Evolutionary conservation across 2,888 invertebrate genomes (phyloP).

Genomic region (Drosophila setosimentum): DNA sequence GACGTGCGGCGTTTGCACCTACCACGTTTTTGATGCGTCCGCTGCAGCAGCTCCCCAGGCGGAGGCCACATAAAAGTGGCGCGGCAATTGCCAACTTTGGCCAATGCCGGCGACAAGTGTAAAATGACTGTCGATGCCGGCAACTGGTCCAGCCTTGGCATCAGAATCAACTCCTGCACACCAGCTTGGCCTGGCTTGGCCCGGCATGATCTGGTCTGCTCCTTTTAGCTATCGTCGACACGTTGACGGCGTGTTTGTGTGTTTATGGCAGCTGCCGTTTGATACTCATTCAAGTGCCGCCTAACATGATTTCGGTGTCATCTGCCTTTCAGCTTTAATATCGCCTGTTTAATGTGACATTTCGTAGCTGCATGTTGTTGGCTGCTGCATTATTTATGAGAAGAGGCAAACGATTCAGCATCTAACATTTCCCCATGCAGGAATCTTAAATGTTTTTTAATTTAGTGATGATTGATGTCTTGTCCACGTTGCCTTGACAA

Average conservation of each 20-base stretch:
- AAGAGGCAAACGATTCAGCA: slow-evolving; percentile 32
- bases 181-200: slow-evolving; percentile 11
- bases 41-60: slow-evolving; percentile 67
- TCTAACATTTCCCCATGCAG: slow-evolving; percentile 65
- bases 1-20: slow-evolving; percentile 81
- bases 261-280: slow-evolving; percentile 81
- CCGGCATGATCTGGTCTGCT: slow-evolving; percentile 30
- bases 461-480: slow-evolving; percentile 81
- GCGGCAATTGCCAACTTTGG: slow-evolving; percentile 83
- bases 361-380: slow-evolving; percentile 60
- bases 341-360: slow-evolving; percentile 80
- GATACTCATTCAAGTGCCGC: slow-evolving; percentile 84
- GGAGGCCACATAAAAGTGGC: slow-evolving; percentile 79
- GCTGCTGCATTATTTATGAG: slow-evolving; percentile 76
- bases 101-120: slow-evolving; percentile 83
- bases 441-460: slow-evolving; percentile 80
- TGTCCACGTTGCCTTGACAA: slow-evolving; percentile 75
- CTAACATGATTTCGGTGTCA: slow-evolving; percentile 84
- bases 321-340: slow-evolving; percentile 82
- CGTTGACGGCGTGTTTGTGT: slow-evolving; percentile 71
- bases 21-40: slow-evolving; percentile 71
- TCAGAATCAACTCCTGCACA: slow-evolving; percentile 38
- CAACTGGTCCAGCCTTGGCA: slow-evolving; percentile 34
- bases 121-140: slow-evolving; percentile 75
- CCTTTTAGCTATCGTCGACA: slow-evolving; percentile 42